A percentile compares a stretch with the other conserved stretches of the same genome.
Conservation (phyloP, 1,140 invertebrate species). For the Saccostrea glomerata region DNA sequence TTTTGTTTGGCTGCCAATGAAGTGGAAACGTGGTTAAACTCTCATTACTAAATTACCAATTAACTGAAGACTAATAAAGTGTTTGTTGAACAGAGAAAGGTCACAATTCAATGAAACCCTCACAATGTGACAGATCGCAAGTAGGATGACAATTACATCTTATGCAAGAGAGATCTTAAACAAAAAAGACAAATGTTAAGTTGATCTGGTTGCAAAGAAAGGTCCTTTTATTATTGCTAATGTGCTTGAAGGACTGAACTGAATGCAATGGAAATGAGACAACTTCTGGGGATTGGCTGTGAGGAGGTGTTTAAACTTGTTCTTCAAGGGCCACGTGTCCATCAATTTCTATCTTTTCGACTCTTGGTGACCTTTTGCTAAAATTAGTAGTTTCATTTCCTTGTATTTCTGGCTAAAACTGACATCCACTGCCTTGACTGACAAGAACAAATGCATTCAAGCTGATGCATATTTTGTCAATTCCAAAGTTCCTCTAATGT, state of each 20-base stretch:
- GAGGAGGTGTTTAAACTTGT: neutral
- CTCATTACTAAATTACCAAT: neutral
- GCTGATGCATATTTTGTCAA: neutral
- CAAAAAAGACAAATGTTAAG: neutral
- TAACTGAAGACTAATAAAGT: slow-evolving; percentile 7
- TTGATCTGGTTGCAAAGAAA: neutral
- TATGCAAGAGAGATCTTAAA: neutral
- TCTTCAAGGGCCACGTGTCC: neutral
- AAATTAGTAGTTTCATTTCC: neutral
- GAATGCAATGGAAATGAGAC: neutral
- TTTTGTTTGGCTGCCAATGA: neutral
- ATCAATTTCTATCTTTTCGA: neutral
- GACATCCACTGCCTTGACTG: neutral
- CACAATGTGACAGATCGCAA: neutral
- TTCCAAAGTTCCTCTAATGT: neutral
- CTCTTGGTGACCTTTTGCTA: neutral
- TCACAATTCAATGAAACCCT: neutral
- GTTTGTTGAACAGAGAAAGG: neutral
- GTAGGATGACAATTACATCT: neutral
- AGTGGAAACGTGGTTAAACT: neutral
- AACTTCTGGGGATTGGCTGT: neutral
- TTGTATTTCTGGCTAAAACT: neutral
- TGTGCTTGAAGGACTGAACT: neutral
- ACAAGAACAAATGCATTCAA: neutral
- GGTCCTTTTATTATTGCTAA: neutral